These are phyloP conservation scores for Sebastes vulpes DNA, from an alignment of 2,797 vertebrate genomes.

Conservation along the genomic window DNA sequence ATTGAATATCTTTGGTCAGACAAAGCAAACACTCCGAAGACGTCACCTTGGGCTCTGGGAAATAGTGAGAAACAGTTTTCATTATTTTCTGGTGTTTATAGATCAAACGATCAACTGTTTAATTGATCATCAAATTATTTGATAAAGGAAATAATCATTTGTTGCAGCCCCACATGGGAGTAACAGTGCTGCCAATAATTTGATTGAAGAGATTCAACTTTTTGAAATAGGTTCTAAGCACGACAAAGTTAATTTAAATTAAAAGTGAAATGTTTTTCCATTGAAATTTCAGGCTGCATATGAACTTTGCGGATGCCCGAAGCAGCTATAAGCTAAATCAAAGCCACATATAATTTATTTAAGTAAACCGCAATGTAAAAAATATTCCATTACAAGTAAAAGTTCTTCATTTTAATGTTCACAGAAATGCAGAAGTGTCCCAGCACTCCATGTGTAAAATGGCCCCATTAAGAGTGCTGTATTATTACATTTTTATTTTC, in stretches of 20 bases:
- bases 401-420: too few species aligned
- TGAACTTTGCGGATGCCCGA: not conserved
- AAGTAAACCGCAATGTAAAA: not conserved
- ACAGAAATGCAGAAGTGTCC: not conserved
- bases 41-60: too few species aligned
- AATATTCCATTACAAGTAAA: not conserved
- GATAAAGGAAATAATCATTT: not conserved
- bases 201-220: not conserved
- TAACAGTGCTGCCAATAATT: not conserved
- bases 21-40: too few species aligned
- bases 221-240: not conserved
- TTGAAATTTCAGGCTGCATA: not conserved
- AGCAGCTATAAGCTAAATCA: not conserved
- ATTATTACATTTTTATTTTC: not conserved
- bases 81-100: not conserved
- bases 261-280: not conserved
- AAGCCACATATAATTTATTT: not conserved
- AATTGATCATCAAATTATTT: not conserved
- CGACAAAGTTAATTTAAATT: not conserved
- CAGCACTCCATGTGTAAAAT: not conserved
- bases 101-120: not conserved
- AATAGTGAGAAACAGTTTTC: not conserved
- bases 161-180: not conserved
- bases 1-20: not conserved
- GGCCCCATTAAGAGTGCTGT: not conserved